A percentile compares a stretch with the other conserved stretches of the same genome.
phyloP scores from a whole-genome alignment of 2,888 invertebrate species.

The Drosophila flavopinicola region DNA sequence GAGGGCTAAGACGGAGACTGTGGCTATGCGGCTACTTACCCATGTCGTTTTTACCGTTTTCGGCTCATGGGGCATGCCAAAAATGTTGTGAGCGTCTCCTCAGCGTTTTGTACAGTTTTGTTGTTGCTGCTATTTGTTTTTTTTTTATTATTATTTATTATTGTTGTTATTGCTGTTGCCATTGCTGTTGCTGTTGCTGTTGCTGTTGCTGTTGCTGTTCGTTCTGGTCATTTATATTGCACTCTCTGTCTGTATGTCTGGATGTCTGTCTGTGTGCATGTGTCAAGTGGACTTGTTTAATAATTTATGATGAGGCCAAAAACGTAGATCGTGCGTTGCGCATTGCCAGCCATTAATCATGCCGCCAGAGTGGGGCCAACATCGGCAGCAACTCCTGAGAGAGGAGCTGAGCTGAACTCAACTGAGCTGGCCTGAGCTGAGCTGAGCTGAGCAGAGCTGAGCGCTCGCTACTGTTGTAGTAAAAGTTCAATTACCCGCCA shows the following conservation, averaged over 20 bases:
- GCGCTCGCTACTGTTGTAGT: conserved; percentile 54
- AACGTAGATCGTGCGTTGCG: conserved; percentile 79
- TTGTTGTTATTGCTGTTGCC: conserved; percentile 25
- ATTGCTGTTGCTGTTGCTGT: no score
- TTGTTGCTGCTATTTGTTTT: conserved; percentile 31
- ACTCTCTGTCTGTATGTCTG: conserved; percentile 25
- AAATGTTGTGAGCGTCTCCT: conserved; percentile 63
- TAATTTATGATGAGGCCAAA: conserved; percentile 79
- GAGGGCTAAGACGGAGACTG: conserved; percentile 18
- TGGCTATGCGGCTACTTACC: conserved; percentile 44
- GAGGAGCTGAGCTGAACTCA: no score
- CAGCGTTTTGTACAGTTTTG: conserved; percentile 74
- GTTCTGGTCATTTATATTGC: conserved; percentile 77
- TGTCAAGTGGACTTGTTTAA: conserved; percentile 79
- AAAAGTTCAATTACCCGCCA: conserved; percentile 82
- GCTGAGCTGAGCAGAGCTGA: conserved; percentile 34
- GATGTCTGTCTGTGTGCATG: conserved; percentile 58
- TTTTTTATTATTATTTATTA: conserved; percentile 2
- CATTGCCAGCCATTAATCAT: conserved; percentile 79
- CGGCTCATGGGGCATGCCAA: conserved; percentile 71
- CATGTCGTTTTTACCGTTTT: conserved; percentile 78
- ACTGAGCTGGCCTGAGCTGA: conserved; percentile 13
- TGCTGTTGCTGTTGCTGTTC: conserved; percentile 37
- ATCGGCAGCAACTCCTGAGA: conserved; percentile 13
- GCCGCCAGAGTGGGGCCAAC: conserved; percentile 50